phyloP scores from a whole-genome alignment of 1,140 invertebrate species.

The Semibalanus balanoides region DNA sequence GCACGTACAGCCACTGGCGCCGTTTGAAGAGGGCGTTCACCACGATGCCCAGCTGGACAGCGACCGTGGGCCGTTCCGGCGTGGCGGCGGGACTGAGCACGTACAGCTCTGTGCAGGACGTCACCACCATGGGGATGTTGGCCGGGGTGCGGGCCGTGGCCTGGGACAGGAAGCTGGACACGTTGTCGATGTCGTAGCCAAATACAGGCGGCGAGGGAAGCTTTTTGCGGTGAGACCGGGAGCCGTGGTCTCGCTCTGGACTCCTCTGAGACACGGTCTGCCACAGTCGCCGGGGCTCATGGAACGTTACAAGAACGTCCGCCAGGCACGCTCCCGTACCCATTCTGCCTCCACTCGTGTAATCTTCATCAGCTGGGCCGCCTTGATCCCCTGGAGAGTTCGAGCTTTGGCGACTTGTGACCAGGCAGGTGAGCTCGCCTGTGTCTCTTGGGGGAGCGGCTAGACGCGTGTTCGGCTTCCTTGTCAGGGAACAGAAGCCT shows the following conservation, averaged over 20 bases:
- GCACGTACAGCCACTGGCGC: slow-evolving; percentile 17
- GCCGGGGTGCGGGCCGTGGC: slow-evolving; percentile 9
- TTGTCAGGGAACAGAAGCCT: too few relatives aligned
- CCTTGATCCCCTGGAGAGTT: too few relatives aligned
- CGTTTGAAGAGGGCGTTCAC: slow-evolving; percentile 17
- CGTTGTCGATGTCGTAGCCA: slow-evolving; percentile 4
- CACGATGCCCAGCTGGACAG: slow-evolving; percentile 15
- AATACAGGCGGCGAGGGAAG: background rate
- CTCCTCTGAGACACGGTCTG: too few relatives aligned
- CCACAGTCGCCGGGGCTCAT: too few relatives aligned
- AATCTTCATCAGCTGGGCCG: too few relatives aligned
- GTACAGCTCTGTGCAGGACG: slow-evolving; percentile 14
- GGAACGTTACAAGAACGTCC: too few relatives aligned
- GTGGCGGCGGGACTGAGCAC: background rate
- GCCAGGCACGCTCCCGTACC: too few relatives aligned
- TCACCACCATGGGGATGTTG: slow-evolving; percentile 19
- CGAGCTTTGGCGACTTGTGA: too few relatives aligned
- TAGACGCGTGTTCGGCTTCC: too few relatives aligned
- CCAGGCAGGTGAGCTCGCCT: too few relatives aligned
- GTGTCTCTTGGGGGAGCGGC: too few relatives aligned
- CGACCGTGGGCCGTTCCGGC: background rate
- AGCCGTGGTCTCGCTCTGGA: background rate
- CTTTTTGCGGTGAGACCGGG: background rate
- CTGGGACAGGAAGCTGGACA: background rate
- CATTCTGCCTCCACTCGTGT: too few relatives aligned